Evolutionary conservation across 2,888 invertebrate genomes (phyloP), one percentile per base, ranked within the genome.

Genomic region (Drosophila pegasa): DNA sequence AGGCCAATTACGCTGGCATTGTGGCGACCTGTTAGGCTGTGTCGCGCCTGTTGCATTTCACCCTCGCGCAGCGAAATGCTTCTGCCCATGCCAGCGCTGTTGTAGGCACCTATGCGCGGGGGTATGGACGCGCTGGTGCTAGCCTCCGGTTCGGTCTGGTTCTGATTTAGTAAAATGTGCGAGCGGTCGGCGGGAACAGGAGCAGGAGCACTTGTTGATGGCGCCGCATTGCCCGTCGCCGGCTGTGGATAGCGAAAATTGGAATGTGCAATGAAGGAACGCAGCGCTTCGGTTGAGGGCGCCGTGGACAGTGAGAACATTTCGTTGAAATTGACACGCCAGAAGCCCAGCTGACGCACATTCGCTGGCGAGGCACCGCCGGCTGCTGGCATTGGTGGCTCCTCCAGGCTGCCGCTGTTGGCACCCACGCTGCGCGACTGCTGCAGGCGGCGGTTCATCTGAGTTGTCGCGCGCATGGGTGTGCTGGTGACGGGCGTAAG

Each of bases 261-360:
- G 65, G 88, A 80, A 65, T 88, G 84, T 50, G 88, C 75, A 35
- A 91, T 90, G 12, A 91, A 78, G 12, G 90, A 87, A 3, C 91
- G 87, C 51, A 91, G 71, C 3, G 89, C 89, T 61, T 91, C 89
- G 0, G 91, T 87, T 6, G 89, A 88, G 1, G 90, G 85, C 0
- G 89, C 85, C 27, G 89, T 86, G 0, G 91, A 91, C 3, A 91
- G 81, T 8, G 90, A 87, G 6, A 91, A 69, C 47, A 91, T 87
- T 48, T 91, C 88, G 50, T 91, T 91, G 0, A 91, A 65, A 64
- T 91, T 91, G 29, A 87, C 82, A 27, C 91, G 86, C 91, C 91
- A 91, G 18, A 87, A 85, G n/a, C 88, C 78, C 45, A 72, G 41
- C 48, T 77, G 71, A 35, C 68, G 66, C 18, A 78, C 65, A n/a